These are phyloP conservation scores for Leptinotarsa defecta DNA, from an alignment of 1,140 invertebrate genomes.

Conservation along the genomic window DNA sequence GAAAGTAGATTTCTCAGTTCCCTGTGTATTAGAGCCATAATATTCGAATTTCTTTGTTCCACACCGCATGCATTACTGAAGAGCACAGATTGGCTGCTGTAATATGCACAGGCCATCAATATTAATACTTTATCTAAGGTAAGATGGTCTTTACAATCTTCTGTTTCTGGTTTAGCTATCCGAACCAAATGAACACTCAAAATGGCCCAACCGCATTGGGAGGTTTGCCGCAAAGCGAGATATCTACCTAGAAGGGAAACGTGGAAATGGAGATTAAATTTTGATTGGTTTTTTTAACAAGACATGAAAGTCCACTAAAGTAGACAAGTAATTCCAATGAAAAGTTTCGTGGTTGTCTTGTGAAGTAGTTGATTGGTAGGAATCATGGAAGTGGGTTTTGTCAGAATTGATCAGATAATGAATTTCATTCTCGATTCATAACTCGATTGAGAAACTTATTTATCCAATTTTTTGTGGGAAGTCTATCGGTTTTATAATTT, in stretches of 20 bases:
- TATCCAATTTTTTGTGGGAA: no score
- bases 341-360: no score
- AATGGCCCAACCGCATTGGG: slow-evolving; percentile 16
- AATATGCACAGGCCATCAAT: slow-evolving; percentile 41
- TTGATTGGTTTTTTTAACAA: slow-evolving; percentile 3
- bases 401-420: no score
- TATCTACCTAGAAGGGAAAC: not conserved
- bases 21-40: not conserved
- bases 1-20: not conserved
- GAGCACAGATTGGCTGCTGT: slow-evolving; percentile 43
- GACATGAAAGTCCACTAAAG: no score
- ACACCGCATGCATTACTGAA: slow-evolving; percentile 41
- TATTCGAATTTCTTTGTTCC: slow-evolving; percentile 6
- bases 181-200: slow-evolving; percentile 12
- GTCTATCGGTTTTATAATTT: no score
- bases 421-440: no score
- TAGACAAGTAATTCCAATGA: no score
- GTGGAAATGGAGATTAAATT: slow-evolving; percentile 2
- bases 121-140: slow-evolving; percentile 40
- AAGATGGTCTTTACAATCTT: slow-evolving; percentile 33
- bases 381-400: no score
- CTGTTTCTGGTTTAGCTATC: slow-evolving; percentile 16
- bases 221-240: not conserved
- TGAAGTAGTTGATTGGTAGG: no score
- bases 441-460: no score